Conservation (phyloP, 2,113 vertebrate species). For the Mola mola region DNA sequence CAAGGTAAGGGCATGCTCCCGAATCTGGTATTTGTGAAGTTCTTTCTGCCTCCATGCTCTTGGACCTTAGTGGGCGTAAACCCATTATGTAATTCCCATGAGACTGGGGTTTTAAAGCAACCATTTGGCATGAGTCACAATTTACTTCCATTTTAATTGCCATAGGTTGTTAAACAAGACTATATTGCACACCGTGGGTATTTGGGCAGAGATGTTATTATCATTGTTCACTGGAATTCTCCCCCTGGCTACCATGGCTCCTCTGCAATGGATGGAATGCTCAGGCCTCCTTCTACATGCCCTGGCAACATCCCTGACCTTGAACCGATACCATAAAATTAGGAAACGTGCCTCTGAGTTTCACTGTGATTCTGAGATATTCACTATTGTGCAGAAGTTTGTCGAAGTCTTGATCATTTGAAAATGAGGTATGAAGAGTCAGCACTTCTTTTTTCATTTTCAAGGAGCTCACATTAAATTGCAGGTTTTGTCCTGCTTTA, state of each 20-base stretch:
- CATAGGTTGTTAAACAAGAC: conserved; percentile 38
- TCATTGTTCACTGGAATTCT: conserved; percentile 71
- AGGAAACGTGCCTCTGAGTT: conserved; percentile 37
- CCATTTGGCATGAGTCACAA: conserved; percentile 2
- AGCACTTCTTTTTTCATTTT: too few species aligned
- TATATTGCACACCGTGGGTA: conserved; percentile 25
- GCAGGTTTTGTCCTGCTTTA: too few species aligned
- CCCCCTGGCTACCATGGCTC: conserved; percentile 57
- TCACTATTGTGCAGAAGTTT: background rate
- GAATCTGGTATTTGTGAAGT: conserved; percentile 14
- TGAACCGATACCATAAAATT: conserved; percentile 51
- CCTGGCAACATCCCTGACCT: conserved; percentile 66
- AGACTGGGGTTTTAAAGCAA: background rate
- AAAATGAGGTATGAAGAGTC: too few species aligned
- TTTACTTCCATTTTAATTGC: conserved; percentile 41
- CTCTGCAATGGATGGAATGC: conserved; percentile 73
- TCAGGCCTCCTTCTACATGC: conserved; percentile 57
- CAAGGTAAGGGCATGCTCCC: conserved; percentile 81
- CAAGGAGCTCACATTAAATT: too few species aligned
- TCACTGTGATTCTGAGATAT: conserved; percentile 1
- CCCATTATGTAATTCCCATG: background rate
- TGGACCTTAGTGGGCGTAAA: conserved; percentile 3
- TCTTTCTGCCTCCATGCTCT: conserved; percentile 7
- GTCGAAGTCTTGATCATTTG: background rate
- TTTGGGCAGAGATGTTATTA: conserved; percentile 59